phyloP scores from a whole-genome alignment of 2,113 vertebrate genomes.

The Mus pahari region DNA sequence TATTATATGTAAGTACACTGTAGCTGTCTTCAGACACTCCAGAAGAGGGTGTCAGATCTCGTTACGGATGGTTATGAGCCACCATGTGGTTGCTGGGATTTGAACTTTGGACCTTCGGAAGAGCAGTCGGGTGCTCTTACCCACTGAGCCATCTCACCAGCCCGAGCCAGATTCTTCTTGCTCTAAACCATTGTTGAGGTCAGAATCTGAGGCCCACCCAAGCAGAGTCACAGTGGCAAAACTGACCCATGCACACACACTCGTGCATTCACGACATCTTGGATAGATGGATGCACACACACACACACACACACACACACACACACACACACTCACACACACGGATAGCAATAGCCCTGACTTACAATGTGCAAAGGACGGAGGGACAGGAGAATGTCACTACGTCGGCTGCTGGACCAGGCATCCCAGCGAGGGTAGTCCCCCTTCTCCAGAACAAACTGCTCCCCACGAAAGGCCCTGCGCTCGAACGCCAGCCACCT shows the following conservation, averaged over 20 bases:
- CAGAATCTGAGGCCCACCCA: not conserved
- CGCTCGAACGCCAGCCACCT: conserved; percentile 94
- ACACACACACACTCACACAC: not conserved
- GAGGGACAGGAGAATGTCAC: conserved; percentile 92
- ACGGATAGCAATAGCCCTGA: not conserved
- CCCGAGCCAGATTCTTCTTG: not conserved
- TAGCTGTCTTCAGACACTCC: too few relatives aligned
- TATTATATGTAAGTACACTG: too few relatives aligned
- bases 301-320: not conserved
- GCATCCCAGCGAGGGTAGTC: conserved; percentile 95
- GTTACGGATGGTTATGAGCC: too few relatives aligned
- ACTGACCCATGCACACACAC: not conserved
- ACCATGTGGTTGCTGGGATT: too few relatives aligned
- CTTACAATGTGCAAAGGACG: conserved; percentile 92
- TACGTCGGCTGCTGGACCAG: conserved; percentile 95
- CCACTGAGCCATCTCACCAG: too few relatives aligned
- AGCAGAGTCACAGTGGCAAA: not conserved
- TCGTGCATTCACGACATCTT: too few relatives aligned
- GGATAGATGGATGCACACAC: too few relatives aligned
- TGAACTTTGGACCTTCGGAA: too few relatives aligned
- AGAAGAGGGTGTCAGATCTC: too few relatives aligned
- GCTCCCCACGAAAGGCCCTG: conserved; percentile 90
- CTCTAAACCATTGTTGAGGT: not conserved
- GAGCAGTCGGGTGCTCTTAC: too few relatives aligned
- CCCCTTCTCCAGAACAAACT: conserved; percentile 95